Conservation (phyloP, 2,113 vertebrate genomes). For the Neoarius graeffei region DNA sequence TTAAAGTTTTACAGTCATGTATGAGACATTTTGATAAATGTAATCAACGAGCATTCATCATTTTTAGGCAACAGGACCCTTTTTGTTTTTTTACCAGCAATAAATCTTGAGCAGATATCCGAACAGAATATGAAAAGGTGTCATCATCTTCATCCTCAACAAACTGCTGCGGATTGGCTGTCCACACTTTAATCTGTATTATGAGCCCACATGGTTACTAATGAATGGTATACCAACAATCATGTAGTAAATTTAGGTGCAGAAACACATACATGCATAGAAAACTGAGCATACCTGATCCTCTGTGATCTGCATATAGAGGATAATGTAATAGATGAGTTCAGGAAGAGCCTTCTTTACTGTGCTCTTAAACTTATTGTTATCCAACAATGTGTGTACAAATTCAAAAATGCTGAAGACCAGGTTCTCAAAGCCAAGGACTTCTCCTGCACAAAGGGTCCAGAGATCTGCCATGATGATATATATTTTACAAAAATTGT, state of each 20-base stretch:
- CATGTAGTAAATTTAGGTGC: not conserved
- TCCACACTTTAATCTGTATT: conserved; percentile 93
- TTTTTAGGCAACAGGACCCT: not conserved
- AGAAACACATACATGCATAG: not conserved
- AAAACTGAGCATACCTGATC: conserved; percentile 74
- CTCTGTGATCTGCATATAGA: conserved; percentile 99
- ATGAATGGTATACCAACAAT: not conserved
- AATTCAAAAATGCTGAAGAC: conserved; percentile 99
- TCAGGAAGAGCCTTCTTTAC: conserved; percentile 96
- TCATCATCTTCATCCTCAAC: conserved; percentile 98
- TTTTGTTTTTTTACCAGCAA: conserved; percentile 80
- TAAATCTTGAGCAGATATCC: conserved; percentile 95
- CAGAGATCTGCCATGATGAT: not conserved
- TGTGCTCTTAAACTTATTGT: conserved; percentile 95
- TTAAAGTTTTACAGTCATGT: not conserved
- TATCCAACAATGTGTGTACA: conserved; percentile 94
- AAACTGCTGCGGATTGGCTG: conserved; percentile 95
- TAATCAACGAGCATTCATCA: not conserved
- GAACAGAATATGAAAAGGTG: conserved; percentile 96
- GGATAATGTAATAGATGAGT: conserved; percentile 94
- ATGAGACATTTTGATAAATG: not conserved
- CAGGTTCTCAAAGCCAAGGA: conserved; percentile 96
- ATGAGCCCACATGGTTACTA: not conserved
- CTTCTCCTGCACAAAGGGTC: conserved; percentile 80
- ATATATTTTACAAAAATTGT: not conserved